These are phyloP conservation scores for Spermophilus dauricus DNA, from an alignment of 2,113 vertebrate genomes.

Conservation along the genomic window DNA sequence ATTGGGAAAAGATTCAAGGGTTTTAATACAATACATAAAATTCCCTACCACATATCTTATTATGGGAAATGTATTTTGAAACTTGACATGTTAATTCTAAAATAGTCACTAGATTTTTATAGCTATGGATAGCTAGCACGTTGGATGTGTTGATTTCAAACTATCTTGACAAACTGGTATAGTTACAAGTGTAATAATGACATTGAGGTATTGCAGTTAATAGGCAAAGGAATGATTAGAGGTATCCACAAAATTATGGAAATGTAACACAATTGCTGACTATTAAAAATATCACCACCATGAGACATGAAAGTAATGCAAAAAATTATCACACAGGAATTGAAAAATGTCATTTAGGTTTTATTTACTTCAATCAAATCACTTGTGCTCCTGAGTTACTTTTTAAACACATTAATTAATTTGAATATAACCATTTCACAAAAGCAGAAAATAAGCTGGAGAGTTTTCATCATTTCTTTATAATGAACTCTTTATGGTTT, in stretches of 20 bases:
- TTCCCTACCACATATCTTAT: background rate
- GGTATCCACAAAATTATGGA: background rate
- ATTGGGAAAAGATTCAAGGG: background rate
- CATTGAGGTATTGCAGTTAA: background rate
- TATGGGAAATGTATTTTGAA: background rate
- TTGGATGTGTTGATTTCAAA: background rate
- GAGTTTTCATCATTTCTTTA: background rate
- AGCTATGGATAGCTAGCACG: background rate
- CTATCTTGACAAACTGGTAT: background rate
- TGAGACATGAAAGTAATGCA: background rate
- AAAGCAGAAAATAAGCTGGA: conserved; percentile 5
- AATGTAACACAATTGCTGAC: background rate
- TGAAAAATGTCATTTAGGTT: background rate
- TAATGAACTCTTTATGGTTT: background rate
- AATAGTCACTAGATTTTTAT: background rate
- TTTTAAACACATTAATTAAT: background rate
- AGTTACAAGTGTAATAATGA: background rate
- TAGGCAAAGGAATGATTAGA: background rate
- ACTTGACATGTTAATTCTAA: background rate
- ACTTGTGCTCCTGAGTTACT: background rate
- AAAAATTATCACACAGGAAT: background rate
- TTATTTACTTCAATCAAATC: conserved; percentile 42
- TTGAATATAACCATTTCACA: background rate
- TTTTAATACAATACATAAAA: background rate
- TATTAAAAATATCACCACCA: background rate